These are phyloP conservation scores for Schizopygopsis pylzovi DNA, from an alignment of 2,797 vertebrate species.

Conservation along the genomic window DNA sequence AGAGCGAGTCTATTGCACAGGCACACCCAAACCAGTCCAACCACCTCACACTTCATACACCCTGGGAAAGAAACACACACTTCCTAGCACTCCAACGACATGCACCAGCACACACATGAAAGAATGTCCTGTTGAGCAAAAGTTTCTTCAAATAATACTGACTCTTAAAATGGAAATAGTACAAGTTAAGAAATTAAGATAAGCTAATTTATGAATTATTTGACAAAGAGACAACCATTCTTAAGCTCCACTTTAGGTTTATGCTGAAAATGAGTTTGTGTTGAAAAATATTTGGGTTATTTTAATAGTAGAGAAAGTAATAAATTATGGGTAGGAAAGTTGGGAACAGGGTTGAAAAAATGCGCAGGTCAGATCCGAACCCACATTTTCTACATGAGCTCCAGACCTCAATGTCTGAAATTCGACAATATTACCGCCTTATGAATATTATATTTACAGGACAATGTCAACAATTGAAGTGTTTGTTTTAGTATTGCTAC, in stretches of 20 bases:
- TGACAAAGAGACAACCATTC: not conserved
- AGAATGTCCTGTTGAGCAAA: not conserved
- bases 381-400: not conserved
- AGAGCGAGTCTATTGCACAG: conserved; percentile 22
- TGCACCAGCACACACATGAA: conserved; percentile 10
- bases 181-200: not conserved
- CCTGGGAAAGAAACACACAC: conserved; percentile 42
- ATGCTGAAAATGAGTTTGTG: not conserved
- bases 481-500: too few relatives aligned
- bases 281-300: not conserved
- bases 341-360: not conserved
- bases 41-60: conserved; percentile 42
- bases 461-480: not conserved
- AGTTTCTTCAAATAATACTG: not conserved
- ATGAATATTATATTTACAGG: not conserved
- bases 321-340: not conserved
- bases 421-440: not conserved
- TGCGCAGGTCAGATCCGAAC: not conserved
- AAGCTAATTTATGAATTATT: not conserved
- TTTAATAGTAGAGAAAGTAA: not conserved
- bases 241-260: not conserved
- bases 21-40: conserved; percentile 60
- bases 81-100: conserved; percentile 17
- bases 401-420: not conserved
- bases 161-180: not conserved